Percentiles rank a stretch among this genome's conserved stretches.
Evolutionary conservation across 1,140 invertebrate species (phyloP).

Genomic region (Polyergus mexicanus): DNA sequence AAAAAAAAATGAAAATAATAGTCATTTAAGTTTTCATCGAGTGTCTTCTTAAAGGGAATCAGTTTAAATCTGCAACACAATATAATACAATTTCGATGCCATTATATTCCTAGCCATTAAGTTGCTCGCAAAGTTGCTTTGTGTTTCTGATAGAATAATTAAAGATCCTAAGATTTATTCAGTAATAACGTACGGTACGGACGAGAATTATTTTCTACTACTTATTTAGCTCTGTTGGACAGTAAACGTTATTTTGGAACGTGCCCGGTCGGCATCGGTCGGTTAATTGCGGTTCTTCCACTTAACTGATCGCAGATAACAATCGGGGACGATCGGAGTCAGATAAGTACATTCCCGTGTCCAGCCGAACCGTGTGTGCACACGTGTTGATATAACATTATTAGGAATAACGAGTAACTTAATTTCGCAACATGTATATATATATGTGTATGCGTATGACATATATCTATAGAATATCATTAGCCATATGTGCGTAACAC

Average conservation of each 20-base stretch:
- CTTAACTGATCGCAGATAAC: slow-evolving; percentile 45
- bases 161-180: background rate
- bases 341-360: slow-evolving; percentile 50
- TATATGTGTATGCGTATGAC: background rate
- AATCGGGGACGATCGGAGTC: slow-evolving; percentile 38
- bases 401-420: slow-evolving; percentile 61
- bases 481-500: slow-evolving; percentile 36
- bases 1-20: background rate
- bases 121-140: background rate
- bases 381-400: slow-evolving; percentile 45
- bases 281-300: slow-evolving; percentile 48
- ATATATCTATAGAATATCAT: slow-evolving; percentile 24
- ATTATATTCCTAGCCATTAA: background rate
- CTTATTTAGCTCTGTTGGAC: background rate
- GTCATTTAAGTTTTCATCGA: background rate
- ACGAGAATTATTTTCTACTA: background rate
- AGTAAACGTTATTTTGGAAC: slow-evolving; percentile 49
- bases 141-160: background rate
- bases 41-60: background rate
- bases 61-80: background rate
- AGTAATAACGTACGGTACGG: slow-evolving; percentile 15
- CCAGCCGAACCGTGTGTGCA: background rate
- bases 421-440: slow-evolving; percentile 29
- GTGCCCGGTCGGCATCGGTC: slow-evolving; percentile 35
- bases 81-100: no score